These are phyloP conservation scores for Acanthisitta chloris DNA, from an alignment of 2,113 vertebrate species.

Conservation along the genomic window DNA sequence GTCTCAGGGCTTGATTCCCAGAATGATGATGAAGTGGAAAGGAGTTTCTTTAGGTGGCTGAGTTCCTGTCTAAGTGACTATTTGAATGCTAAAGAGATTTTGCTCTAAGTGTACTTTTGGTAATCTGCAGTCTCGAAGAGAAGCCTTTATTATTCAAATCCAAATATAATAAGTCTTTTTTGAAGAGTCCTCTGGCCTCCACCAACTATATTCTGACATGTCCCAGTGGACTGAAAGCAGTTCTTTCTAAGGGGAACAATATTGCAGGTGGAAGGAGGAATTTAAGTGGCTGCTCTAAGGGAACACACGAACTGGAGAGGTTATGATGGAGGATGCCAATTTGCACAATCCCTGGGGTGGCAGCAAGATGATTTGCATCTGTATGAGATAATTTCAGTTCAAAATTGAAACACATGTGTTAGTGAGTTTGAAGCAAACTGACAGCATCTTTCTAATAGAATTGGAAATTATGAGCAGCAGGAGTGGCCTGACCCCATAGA, in stretches of 20 bases:
- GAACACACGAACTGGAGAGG: not conserved
- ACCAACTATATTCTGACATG: not conserved
- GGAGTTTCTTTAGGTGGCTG: constrained; percentile 1
- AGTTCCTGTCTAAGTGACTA: not conserved
- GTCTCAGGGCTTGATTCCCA: constrained; percentile 5
- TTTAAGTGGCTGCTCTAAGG: not conserved
- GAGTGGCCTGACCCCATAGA: not conserved
- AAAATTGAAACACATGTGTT: not conserved
- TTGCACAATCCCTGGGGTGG: not conserved
- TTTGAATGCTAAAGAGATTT: not conserved
- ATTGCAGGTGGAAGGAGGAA: not conserved
- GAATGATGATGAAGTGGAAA: constrained; percentile 21
- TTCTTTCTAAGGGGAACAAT: not conserved
- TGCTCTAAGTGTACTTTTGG: not conserved
- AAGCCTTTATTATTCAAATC: not conserved
- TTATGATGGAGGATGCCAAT: not conserved
- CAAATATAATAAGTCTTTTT: not conserved
- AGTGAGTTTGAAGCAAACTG: not conserved
- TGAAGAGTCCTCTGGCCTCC: not conserved
- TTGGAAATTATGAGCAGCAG: not conserved
- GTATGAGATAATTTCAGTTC: not conserved
- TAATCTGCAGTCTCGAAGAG: not conserved
- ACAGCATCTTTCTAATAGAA: not conserved
- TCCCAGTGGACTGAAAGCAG: not conserved
- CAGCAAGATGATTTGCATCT: not conserved